These are phyloP conservation scores for Thysanoteuthis rhombus DNA, from an alignment of 2,888 invertebrate genomes.

Conservation along the genomic window DNA sequence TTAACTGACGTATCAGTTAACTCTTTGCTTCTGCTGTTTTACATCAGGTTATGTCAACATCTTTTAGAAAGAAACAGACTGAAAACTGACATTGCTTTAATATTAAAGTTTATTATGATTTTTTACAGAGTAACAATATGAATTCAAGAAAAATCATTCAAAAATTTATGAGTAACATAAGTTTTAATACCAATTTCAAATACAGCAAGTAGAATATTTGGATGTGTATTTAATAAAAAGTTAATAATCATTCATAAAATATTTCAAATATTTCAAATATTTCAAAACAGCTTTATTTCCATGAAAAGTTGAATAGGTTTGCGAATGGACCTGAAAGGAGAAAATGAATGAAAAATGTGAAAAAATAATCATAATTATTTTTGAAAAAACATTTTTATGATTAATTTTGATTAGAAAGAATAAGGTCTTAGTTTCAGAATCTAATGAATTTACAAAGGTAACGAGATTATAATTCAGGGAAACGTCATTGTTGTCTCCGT, in stretches of 20 bases:
- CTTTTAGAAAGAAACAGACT: background rate
- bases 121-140: background rate
- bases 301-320: background rate
- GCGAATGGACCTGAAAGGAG: background rate
- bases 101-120: background rate
- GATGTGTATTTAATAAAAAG: background rate
- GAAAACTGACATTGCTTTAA: background rate
- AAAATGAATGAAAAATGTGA: background rate
- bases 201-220: background rate
- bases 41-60: background rate
- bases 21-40: too few relatives aligned
- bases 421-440: background rate
- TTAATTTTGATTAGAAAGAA: too few relatives aligned
- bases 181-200: background rate
- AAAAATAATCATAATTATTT: background rate
- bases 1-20: too few relatives aligned
- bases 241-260: background rate
- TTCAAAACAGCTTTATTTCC: background rate
- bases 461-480: too few relatives aligned
- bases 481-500: too few relatives aligned
- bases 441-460: background rate
- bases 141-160: background rate
- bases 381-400: too few relatives aligned
- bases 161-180: background rate
- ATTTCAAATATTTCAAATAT: background rate